These are phyloP conservation scores for Sphenopsis melanotis DNA, from an alignment of 2,797 vertebrate genomes.

Conservation along the genomic window DNA sequence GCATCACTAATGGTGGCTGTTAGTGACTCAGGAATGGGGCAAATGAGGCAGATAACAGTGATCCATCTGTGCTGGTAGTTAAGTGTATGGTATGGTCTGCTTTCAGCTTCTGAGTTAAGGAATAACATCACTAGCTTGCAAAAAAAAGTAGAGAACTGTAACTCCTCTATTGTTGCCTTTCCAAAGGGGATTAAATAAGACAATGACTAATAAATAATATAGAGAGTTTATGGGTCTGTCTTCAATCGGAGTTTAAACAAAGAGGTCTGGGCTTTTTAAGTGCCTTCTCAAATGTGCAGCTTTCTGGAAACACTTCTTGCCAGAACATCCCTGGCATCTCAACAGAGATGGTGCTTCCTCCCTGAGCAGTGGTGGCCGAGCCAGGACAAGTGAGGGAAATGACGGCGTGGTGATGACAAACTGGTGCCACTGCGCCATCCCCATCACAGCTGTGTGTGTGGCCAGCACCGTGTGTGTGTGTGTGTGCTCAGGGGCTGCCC, in stretches of 20 bases:
- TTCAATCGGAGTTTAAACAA: conserved; percentile 41
- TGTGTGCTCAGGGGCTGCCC: not conserved
- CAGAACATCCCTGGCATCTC: not conserved
- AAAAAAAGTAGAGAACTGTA: not conserved
- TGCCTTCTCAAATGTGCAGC: not conserved
- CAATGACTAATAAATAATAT: conserved; percentile 55
- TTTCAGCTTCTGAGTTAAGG: not conserved
- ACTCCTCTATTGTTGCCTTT: conserved; percentile 46
- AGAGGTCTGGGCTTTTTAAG: conserved; percentile 34
- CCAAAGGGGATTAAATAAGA: conserved; percentile 50
- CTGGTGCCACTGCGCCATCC: accelerated
- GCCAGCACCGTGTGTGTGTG: not conserved
- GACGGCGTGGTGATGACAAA: not conserved
- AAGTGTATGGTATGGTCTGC: not conserved
- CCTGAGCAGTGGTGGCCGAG: not conserved
- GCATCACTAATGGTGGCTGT: not conserved
- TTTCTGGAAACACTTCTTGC: not conserved
- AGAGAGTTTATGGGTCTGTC: conserved; percentile 20
- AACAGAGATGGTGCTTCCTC: not conserved
- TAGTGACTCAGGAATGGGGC: not conserved
- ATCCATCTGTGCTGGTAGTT: not conserved
- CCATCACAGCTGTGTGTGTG: not conserved
- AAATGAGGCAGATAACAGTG: not conserved
- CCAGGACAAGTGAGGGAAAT: accelerated
- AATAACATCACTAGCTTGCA: not conserved